Percentiles rank a stretch among this genome's conserved stretches.
Evolutionary conservation across 2,797 vertebrate genomes (phyloP).

Genomic region (Chromobotia macracanthus): DNA sequence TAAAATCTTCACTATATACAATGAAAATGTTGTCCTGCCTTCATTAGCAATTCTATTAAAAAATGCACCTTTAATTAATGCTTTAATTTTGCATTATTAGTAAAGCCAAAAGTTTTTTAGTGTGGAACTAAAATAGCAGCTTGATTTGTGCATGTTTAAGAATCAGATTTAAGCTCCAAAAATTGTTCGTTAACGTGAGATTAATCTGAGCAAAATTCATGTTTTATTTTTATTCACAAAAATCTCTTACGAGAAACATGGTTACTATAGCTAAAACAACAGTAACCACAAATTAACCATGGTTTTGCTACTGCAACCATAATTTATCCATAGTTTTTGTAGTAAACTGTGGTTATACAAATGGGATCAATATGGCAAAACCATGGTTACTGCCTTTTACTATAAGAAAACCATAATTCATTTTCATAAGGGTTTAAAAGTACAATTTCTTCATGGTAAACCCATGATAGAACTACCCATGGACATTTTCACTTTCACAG

Average conservation of each 20-base stretch:
- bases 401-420: too few relatives aligned
- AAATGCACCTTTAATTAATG: background rate
- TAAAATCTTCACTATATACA: background rate
- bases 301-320: too few relatives aligned
- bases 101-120: background rate
- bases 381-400: too few relatives aligned
- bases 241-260: too few relatives aligned
- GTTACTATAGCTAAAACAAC: too few relatives aligned
- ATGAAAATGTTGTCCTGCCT: background rate
- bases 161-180: background rate
- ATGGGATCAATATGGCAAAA: too few relatives aligned
- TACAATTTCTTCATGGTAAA: background rate
- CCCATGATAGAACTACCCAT: background rate
- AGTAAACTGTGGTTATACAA: too few relatives aligned
- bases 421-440: too few relatives aligned
- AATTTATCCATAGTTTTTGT: too few relatives aligned
- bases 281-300: too few relatives aligned
- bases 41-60: too few relatives aligned
- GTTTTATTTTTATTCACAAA: background rate
- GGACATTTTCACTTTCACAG: background rate
- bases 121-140: background rate
- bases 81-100: too few relatives aligned
- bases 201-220: background rate
- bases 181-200: background rate
- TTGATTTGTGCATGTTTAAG: background rate